Conservation (phyloP, 2,113 vertebrate species). For the Echinops telfairi region DNA sequence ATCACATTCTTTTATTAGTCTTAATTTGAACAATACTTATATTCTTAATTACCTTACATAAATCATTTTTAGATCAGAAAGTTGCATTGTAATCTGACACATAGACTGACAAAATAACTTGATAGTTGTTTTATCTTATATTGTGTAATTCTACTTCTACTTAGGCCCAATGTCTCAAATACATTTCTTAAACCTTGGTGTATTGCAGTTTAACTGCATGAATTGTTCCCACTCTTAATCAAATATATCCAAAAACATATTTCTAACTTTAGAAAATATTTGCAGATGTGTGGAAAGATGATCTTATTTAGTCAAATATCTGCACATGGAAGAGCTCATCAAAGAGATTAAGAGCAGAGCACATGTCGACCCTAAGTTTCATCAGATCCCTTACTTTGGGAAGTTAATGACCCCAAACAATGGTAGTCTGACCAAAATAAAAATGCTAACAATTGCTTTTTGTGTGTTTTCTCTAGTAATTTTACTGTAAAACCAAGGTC, state of each 20-base stretch:
- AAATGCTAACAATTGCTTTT: background rate
- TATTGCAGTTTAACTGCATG: background rate
- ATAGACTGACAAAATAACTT: background rate
- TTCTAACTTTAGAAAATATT: slow-evolving; percentile 38
- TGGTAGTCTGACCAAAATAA: slow-evolving; percentile 8
- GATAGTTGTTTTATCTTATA: background rate
- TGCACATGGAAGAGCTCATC: background rate
- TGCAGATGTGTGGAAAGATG: background rate
- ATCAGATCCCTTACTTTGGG: background rate
- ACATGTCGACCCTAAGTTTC: background rate
- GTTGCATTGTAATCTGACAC: background rate
- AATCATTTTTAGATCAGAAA: background rate
- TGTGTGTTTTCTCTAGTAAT: background rate
- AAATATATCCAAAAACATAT: slow-evolving; percentile 44
- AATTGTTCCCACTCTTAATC: background rate
- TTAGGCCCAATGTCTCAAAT: background rate
- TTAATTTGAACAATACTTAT: background rate
- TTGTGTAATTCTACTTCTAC: background rate
- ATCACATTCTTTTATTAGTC: background rate
- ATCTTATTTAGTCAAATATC: slow-evolving; percentile 27
- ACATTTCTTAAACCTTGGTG: background rate
- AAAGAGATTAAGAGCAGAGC: background rate
- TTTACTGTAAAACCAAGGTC: slow-evolving; percentile 3
- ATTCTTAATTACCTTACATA: background rate
- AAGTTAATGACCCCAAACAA: background rate